These are phyloP conservation scores for Cliona cf. orientalis DNA, from an alignment of 37 sponge, comb jelly and placozoan species.

Conservation along the genomic window DNA sequence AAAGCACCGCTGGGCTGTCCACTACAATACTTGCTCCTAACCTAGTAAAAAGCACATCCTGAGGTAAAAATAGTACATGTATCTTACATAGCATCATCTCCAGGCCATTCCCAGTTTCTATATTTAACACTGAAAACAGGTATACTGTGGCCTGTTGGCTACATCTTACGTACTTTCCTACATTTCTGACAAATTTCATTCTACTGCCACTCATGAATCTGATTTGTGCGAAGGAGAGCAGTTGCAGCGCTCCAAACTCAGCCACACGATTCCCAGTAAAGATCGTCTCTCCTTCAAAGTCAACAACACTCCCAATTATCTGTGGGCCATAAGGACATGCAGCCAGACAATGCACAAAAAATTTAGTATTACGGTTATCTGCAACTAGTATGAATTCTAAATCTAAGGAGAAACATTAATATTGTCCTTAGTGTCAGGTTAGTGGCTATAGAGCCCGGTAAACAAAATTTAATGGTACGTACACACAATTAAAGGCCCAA, in stretches of 20 bases:
- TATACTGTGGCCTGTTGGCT: not conserved
- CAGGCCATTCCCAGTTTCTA: not conserved
- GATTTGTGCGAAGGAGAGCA: slow-evolving; percentile 52
- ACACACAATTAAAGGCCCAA: no score
- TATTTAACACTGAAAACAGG: not conserved
- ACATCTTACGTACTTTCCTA: slow-evolving; percentile 28
- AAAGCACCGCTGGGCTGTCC: not conserved
- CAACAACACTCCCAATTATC: slow-evolving; percentile 44
- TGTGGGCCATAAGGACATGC: not conserved
- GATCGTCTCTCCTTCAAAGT: slow-evolving; percentile 9
- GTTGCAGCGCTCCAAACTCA: slow-evolving; percentile 31
- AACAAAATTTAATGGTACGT: no score
- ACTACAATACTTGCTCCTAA: slow-evolving; percentile 56
- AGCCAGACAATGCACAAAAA: not conserved
- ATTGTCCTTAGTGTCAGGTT: no score
- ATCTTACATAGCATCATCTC: slow-evolving; percentile 29
- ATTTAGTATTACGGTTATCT: not conserved
- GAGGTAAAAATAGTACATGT: slow-evolving; percentile 38
- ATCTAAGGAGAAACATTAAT: not conserved
- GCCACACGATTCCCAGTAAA: slow-evolving; percentile 16
- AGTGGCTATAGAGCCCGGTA: no score
- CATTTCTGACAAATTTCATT: slow-evolving; percentile 39
- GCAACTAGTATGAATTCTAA: not conserved
- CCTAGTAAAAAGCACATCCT: slow-evolving; percentile 29
- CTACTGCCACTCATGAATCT: not conserved